Evolutionary conservation across 1,140 invertebrate species (phyloP).

Genomic region (Papilio aristodemus): DNA sequence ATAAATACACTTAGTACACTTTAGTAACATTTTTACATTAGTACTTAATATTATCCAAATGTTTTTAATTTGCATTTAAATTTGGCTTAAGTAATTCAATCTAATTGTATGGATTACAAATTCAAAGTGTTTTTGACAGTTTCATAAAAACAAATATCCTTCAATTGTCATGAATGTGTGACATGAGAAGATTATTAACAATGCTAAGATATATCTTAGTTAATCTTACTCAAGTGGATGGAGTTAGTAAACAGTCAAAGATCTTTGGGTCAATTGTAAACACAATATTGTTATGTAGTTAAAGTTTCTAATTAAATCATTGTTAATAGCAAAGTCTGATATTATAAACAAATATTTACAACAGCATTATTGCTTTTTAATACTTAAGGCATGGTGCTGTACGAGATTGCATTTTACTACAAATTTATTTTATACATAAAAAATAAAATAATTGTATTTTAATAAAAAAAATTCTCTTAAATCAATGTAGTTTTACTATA

Average conservation of each 20-base stretch:
- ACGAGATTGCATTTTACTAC: background rate
- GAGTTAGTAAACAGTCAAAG: background rate
- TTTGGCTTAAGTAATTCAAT: background rate
- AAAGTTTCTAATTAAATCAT: no score
- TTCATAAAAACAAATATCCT: no score
- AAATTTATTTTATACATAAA: background rate
- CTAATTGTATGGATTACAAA: background rate
- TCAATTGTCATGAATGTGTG: no score
- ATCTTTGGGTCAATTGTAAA: background rate
- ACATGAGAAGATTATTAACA: no score
- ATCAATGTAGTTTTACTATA: background rate
- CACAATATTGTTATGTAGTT: no score
- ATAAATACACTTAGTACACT: background rate
- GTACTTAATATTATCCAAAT: slow-evolving; percentile 8
- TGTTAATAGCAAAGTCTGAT: no score
- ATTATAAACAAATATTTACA: background rate
- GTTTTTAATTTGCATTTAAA: background rate
- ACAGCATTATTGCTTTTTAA: background rate
- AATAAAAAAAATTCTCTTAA: background rate
- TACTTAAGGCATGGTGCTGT: background rate
- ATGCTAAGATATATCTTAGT: background rate
- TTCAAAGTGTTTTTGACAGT: no score
- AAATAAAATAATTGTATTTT: slow-evolving; percentile 11
- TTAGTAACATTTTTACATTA: background rate
- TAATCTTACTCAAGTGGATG: background rate